Evolutionary conservation across 2,113 vertebrate genomes (phyloP).

Genomic region (Rhizomys pruinosus): DNA sequence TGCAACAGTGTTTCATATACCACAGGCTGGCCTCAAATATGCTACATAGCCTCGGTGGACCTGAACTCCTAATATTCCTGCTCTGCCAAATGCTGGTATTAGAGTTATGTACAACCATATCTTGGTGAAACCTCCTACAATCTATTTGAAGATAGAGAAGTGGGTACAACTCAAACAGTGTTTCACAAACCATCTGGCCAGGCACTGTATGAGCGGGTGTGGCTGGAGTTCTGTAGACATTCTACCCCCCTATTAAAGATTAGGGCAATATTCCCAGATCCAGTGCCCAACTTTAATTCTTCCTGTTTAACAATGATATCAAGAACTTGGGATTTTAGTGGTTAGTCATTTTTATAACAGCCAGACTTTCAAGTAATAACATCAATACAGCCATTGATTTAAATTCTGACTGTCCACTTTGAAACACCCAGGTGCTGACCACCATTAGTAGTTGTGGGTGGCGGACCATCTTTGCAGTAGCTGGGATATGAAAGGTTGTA

Average conservation of each 20-base stretch:
- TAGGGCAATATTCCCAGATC: too few relatives aligned
- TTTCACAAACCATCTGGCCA: not conserved
- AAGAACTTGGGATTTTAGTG: not conserved
- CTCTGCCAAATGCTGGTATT: too few relatives aligned
- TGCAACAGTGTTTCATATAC: too few relatives aligned
- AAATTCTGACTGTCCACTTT: not conserved
- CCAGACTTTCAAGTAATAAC: not conserved
- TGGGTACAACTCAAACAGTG: not conserved
- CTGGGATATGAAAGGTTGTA: not conserved
- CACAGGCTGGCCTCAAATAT: not conserved
- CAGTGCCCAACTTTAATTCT: too few relatives aligned
- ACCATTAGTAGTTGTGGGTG: too few relatives aligned
- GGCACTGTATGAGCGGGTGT: not conserved
- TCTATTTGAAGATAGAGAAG: not conserved
- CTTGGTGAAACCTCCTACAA: not conserved
- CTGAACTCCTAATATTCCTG: not conserved
- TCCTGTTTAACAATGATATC: not conserved
- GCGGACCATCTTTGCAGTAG: too few relatives aligned
- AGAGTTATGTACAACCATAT: accelerated
- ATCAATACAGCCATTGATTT: not conserved
- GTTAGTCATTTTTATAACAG: not conserved
- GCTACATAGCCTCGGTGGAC: not conserved
- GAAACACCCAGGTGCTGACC: not conserved
- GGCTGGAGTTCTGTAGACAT: not conserved
- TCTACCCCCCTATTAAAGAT: too few relatives aligned